Conservation (phyloP, 2,113 vertebrate species). For the Poeciliopsis prolifica region DNA sequence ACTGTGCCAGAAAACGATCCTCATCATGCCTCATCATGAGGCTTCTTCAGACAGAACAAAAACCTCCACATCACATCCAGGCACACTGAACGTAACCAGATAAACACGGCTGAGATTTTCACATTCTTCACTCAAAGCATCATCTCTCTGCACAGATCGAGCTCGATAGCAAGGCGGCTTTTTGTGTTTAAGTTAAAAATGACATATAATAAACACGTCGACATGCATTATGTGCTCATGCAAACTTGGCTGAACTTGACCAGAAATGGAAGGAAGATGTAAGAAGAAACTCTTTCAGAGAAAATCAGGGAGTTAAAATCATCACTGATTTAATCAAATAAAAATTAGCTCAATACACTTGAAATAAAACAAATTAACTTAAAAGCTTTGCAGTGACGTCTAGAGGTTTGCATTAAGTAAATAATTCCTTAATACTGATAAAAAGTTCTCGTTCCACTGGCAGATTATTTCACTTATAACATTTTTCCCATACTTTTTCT, state of each 20-base stretch:
- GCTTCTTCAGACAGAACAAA: neutral
- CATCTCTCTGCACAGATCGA: neutral
- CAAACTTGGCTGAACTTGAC: neutral
- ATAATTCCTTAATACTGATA: no score
- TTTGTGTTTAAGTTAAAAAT: neutral
- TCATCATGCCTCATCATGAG: neutral
- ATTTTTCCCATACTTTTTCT: no score
- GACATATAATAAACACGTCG: neutral
- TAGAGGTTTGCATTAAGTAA: no score
- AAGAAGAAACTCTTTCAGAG: no score
- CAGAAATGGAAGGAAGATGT: neutral
- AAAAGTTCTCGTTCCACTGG: no score
- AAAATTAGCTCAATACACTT: no score
- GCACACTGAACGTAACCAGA: neutral
- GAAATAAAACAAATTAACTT: no score
- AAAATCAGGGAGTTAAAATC: no score
- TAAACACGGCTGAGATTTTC: neutral
- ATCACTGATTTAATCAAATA: no score
- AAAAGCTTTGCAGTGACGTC: no score
- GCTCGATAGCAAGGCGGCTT: neutral
- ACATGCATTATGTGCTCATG: neutral
- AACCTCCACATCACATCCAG: neutral
- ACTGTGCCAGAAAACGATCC: conserved; percentile 20
- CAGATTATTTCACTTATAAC: no score
- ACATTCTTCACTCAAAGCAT: neutral